phyloP scores from a whole-genome alignment of 2,888 invertebrate species.

The Chromoteleia sp. region DNA sequence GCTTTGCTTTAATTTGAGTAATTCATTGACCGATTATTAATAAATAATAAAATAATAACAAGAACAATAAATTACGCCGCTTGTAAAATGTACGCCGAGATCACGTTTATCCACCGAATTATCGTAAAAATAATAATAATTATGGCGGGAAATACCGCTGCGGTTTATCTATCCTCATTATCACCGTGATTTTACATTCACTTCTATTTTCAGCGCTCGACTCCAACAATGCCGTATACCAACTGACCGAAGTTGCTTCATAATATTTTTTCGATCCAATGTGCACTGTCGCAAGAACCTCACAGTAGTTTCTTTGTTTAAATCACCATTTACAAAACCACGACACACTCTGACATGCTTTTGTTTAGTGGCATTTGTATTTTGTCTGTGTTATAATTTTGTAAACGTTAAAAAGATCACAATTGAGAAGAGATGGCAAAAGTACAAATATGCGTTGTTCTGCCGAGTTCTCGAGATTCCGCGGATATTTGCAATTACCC shows the following conservation, averaged over 20 bases:
- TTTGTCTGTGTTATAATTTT: constrained; percentile 76
- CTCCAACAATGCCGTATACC: constrained; percentile 24
- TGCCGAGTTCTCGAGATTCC: constrained; percentile 48
- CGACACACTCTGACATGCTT: constrained; percentile 81
- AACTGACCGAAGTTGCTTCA: constrained; percentile 8
- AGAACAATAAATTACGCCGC: too few relatives aligned
- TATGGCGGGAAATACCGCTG: constrained; percentile 6
- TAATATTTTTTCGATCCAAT: constrained; percentile 68
- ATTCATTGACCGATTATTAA: too few relatives aligned
- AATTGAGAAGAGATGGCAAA: constrained; percentile 52
- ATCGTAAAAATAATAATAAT: constrained; percentile 9
- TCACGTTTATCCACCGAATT: constrained; percentile 11
- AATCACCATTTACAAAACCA: constrained; percentile 75
- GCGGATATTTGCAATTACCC: neutral
- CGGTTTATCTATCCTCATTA: constrained; percentile 17
- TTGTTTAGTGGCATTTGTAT: constrained; percentile 82
- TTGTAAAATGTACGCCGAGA: neutral
- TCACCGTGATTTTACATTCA: constrained; percentile 45
- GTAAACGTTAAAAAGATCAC: constrained; percentile 40
- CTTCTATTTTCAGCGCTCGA: constrained; percentile 48
- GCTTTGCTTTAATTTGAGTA: too few relatives aligned
- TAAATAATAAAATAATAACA: neutral
- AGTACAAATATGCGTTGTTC: constrained; percentile 30
- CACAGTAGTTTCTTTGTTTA: constrained; percentile 76
- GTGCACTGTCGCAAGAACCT: constrained; percentile 79